Evolutionary conservation across 2,113 vertebrate species (phyloP), one percentile per base, ranked within the genome.

Genomic region (Laterallus jamaicensis): DNA sequence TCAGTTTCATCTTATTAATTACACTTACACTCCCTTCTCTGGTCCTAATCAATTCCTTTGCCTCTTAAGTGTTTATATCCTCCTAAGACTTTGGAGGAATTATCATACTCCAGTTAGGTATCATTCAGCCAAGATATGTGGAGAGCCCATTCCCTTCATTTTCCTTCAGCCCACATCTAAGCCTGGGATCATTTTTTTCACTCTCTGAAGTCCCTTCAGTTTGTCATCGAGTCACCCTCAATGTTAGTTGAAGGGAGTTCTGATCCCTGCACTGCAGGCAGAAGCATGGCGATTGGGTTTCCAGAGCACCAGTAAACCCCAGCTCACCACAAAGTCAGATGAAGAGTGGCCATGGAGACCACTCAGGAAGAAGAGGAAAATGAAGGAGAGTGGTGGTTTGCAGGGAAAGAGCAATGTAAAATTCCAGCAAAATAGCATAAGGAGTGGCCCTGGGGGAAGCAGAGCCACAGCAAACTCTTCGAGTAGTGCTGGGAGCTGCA

Each of bases 141-240:
- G 73, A 96, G 92, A 97, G 63, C 59, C 92, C 79, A 96, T 96
- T 97, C 91, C 92, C 88, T 96, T 95, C 69, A 69, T 95, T 93
- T 96, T 95, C 89, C 75, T 95, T 96, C 85, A 96, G 84, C 90
- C 93, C 95, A 95, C 94, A 94, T 96, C 95, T 95, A 96, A 93
- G 92, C 79, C 67, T 91, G 89, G 92, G 88, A 88, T 96, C 85
- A 87, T 96, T 93, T 95, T 95, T 96, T 56, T 85, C 90, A n/a
- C 10, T 91, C 88, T 97, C 95, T 96, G 95, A 97, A 97, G 93
- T 96, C 70, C 81, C 86, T 96, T 95, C 95, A 92, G 86, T 94
- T 96, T 96, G 96, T 97, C 96, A 96, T 94, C 95, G 66, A 95
- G 79, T 96, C 73, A 15, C 94, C 92, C 84, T 97, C 92, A 92